Percentiles rank a stretch among this genome's conserved stretches.
Conservation (phyloP, 2,113 vertebrate genomes). For the Origma solitaria region DNA sequence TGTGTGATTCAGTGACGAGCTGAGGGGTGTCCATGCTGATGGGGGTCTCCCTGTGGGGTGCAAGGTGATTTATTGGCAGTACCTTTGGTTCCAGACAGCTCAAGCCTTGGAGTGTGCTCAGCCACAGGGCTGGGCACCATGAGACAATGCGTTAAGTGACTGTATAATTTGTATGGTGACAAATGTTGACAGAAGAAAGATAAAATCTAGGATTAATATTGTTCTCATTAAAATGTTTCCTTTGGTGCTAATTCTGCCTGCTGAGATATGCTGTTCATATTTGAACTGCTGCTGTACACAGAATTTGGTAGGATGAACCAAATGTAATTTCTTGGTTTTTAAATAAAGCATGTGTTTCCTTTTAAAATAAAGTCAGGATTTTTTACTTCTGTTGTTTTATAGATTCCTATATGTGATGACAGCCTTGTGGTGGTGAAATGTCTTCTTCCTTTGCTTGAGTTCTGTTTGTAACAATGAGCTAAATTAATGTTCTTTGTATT, state of each 20-base stretch:
- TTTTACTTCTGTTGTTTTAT: not conserved
- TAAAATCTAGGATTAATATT: constrained; percentile 20
- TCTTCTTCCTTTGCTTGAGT: not conserved
- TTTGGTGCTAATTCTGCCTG: not conserved
- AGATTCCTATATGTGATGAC: not conserved
- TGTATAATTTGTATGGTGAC: not conserved
- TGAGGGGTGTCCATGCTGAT: accelerated
- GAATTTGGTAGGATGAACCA: not conserved
- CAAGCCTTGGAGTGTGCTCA: not conserved
- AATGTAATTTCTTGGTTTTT: not conserved
- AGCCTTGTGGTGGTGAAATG: not conserved
- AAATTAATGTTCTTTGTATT: not conserved
- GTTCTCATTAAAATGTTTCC: not conserved
- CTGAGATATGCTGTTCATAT: not conserved
- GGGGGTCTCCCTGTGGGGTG: not conserved
- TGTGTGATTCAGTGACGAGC: not conserved
- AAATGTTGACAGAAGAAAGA: constrained; percentile 8
- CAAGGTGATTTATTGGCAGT: accelerated
- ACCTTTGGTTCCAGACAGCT: not conserved
- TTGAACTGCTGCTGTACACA: not conserved
- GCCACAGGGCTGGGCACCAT: not conserved
- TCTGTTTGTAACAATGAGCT: not conserved
- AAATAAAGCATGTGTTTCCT: not conserved
- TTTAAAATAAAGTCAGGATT: not conserved
- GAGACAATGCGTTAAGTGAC: not conserved